Evolutionary conservation across 2,888 invertebrate genomes (phyloP).

Genomic region (Patella pellucida): DNA sequence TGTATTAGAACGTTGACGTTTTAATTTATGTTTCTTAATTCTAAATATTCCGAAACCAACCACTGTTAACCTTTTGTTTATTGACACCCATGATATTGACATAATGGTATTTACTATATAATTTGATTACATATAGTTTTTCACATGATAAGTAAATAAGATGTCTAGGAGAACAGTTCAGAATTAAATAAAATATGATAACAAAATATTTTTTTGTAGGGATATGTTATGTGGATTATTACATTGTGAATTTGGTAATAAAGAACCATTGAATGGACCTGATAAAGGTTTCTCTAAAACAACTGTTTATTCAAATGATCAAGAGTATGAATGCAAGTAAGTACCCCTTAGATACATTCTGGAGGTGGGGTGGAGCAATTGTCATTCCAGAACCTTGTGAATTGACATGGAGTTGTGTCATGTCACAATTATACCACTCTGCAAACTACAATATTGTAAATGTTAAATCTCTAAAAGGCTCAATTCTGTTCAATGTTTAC

Average conservation of each 20-base stretch:
- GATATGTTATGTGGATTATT: conserved; percentile 94
- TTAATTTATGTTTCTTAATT: no score
- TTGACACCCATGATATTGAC: background rate
- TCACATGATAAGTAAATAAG: no score
- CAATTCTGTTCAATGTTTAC: no score
- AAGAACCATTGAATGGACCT: conserved; percentile 85
- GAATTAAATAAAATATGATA: background rate
- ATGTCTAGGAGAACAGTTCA: no score
- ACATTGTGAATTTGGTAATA: conserved; percentile 91
- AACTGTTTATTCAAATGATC: conserved; percentile 88
- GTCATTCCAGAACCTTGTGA: no score
- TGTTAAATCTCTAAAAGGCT: no score
- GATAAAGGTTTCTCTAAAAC: conserved; percentile 89
- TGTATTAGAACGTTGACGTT: no score
- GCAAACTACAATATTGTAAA: no score
- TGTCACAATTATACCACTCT: no score
- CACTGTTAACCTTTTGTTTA: background rate
- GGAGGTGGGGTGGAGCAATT: no score
- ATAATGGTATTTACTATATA: background rate
- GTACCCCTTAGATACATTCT: conserved; percentile 36
- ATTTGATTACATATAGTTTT: no score
- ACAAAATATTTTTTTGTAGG: conserved; percentile 72
- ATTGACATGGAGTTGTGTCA: background rate
- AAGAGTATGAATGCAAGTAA: conserved; percentile 97
- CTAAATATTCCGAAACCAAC: no score